phyloP scores from a whole-genome alignment of 2,888 invertebrate species.

The Pyrgus malvae region DNA sequence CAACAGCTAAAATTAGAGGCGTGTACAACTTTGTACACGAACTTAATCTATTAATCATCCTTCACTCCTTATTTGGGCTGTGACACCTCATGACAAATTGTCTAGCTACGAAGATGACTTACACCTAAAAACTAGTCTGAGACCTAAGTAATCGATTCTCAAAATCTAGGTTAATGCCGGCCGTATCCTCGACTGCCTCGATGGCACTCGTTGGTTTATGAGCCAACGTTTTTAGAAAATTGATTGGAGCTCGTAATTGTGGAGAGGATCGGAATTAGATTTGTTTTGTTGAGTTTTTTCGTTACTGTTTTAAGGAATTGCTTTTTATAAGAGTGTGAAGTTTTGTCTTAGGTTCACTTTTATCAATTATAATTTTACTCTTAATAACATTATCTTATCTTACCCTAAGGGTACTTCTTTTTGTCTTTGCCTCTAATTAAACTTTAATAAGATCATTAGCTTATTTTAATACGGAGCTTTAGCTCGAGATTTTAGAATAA shows the following conservation, averaged over 20 bases:
- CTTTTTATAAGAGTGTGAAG: neutral
- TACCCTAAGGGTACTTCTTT: too few relatives aligned
- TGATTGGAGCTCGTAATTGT: constrained; percentile 7
- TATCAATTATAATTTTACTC: too few relatives aligned
- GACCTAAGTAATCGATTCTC: constrained; percentile 17
- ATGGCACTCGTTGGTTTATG: constrained; percentile 18
- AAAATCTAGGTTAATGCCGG: constrained; percentile 13
- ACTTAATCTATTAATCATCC: constrained; percentile 24
- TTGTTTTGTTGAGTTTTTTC: constrained; percentile 4
- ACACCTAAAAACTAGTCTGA: constrained; percentile 10
- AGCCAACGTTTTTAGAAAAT: constrained; percentile 20
- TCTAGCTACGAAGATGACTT: neutral
- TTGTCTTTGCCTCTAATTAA: too few relatives aligned
- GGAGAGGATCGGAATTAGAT: neutral
- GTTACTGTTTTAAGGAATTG: too few relatives aligned
- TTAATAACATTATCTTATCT: too few relatives aligned
- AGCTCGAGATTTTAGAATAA: too few relatives aligned
- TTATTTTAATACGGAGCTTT: too few relatives aligned
- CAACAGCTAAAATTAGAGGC: constrained; percentile 3
- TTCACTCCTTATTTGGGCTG: constrained; percentile 14
- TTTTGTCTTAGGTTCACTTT: too few relatives aligned
- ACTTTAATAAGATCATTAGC: too few relatives aligned
- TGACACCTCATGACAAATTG: constrained; percentile 21
- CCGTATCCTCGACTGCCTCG: constrained; percentile 1
- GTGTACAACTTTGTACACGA: constrained; percentile 19